Evolutionary conservation across 2,888 invertebrate genomes (phyloP).

Genomic region (Pogonocherus hispidulus): DNA sequence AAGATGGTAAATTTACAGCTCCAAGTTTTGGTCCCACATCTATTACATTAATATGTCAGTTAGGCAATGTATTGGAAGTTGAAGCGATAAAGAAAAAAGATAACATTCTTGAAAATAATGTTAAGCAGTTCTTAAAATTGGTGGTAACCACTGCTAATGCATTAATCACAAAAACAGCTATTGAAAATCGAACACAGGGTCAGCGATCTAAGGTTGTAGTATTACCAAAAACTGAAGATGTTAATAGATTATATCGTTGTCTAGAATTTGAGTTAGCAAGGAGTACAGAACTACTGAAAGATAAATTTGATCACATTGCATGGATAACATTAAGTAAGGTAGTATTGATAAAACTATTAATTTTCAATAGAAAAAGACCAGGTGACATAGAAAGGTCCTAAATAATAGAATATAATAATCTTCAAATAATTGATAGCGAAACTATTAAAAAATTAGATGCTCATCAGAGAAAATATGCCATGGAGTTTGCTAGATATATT

Average conservation of each 20-base stretch:
- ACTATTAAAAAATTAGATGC: background rate
- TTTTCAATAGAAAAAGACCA: slow-evolving; percentile 10
- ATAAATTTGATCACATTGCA: background rate
- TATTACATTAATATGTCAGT: background rate
- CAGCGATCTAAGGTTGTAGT: background rate
- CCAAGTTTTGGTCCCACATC: slow-evolving; percentile 1
- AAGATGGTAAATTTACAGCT: background rate
- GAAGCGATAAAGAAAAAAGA: background rate
- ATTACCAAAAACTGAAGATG: slow-evolving; percentile 7
- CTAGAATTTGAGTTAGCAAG: background rate
- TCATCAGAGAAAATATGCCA: background rate
- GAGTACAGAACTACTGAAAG: background rate
- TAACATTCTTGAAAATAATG: background rate
- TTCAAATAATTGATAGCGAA: background rate
- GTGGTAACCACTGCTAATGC: background rate
- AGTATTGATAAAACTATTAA: background rate
- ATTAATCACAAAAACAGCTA: background rate
- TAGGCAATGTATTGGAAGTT: background rate
- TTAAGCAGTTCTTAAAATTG: background rate
- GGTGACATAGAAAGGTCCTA: slow-evolving; percentile 2
- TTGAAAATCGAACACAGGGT: background rate
- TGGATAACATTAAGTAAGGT: background rate
- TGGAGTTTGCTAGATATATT: background rate
- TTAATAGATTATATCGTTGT: background rate
- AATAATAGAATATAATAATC: background rate